These are phyloP conservation scores for Chrysolina oricalcia DNA, from an alignment of 2,888 invertebrate species.

Conservation along the genomic window DNA sequence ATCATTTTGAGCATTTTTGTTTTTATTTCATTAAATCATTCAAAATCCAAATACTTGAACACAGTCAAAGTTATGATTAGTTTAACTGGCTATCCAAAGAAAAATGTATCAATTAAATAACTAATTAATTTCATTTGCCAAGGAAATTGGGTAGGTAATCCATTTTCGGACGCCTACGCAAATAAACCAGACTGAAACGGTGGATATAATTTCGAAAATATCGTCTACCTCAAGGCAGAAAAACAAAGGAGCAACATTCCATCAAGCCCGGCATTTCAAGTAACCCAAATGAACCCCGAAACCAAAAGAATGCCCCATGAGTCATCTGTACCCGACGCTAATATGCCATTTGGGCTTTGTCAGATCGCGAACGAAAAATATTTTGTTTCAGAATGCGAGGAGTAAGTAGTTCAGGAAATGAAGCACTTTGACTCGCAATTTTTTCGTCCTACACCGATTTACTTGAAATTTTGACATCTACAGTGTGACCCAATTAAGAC, in stretches of 20 bases:
- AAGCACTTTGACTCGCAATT: no score
- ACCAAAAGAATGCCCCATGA: constrained; percentile 17
- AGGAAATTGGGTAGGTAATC: background rate
- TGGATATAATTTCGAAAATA: background rate
- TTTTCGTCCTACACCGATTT: no score
- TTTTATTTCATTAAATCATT: no score
- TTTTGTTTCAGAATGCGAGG: constrained; percentile 2
- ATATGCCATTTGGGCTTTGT: constrained; percentile 21
- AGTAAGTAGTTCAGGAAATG: no score
- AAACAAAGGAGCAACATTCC: constrained; percentile 12
- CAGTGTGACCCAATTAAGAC: no score
- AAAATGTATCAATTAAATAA: background rate
- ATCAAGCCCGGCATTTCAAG: background rate
- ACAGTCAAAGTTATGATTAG: no score
- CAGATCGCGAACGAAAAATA: constrained; percentile 13
- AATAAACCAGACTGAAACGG: background rate
- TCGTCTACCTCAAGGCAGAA: background rate
- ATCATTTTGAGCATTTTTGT: no score
- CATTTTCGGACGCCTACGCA: background rate
- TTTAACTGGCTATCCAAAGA: background rate
- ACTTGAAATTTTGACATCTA: no score
- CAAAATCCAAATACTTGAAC: no score
- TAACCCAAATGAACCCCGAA: constrained; percentile 16
- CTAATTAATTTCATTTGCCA: background rate
- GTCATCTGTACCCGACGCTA: constrained; percentile 13